These are phyloP conservation scores for Anagyrus pseudococci DNA, from an alignment of 2,888 invertebrate genomes.

Conservation along the genomic window DNA sequence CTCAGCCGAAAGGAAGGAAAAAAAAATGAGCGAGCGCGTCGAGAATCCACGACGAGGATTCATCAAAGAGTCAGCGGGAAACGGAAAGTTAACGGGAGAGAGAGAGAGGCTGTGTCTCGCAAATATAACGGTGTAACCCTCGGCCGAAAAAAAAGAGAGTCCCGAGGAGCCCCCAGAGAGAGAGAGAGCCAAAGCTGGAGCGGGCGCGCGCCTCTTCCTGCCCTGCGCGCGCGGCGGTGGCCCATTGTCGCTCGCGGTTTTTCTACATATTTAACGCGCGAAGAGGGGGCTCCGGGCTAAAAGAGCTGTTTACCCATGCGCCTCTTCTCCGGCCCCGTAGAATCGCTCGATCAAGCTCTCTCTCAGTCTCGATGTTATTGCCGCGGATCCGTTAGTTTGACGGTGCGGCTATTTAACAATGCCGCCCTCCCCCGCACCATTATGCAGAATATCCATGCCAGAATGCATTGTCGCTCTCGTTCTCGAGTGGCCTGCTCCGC, in stretches of 20 bases:
- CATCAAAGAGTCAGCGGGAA: slow-evolving; percentile 1
- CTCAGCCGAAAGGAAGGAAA: neutral
- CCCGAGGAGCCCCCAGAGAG: slow-evolving; percentile 17
- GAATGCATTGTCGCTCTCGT: too few species aligned
- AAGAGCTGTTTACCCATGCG: slow-evolving; percentile 44
- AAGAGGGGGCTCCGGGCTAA: slow-evolving; percentile 36
- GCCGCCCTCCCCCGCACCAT: neutral
- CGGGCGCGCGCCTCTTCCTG: slow-evolving; percentile 27
- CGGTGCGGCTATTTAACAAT: too few species aligned
- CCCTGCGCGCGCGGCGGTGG: too few species aligned
- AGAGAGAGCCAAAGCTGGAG: neutral
- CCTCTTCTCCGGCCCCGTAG: too few species aligned
- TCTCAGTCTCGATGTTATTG: slow-evolving; percentile 27
- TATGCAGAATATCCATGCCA: slow-evolving; percentile 41
- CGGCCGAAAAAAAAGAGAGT: slow-evolving; percentile 2
- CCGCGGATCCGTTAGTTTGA: too few species aligned
- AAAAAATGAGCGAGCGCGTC: neutral
- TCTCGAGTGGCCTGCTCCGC: too few species aligned
- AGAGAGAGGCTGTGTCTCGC: too few species aligned
- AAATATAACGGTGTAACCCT: neutral
- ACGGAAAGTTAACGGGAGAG: too few species aligned
- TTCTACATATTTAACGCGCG: slow-evolving; percentile 53
- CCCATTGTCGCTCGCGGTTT: slow-evolving; percentile 27
- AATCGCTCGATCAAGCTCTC: slow-evolving; percentile 7
- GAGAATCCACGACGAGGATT: slow-evolving; percentile 2